Conservation (phyloP, 2,888 invertebrate species). For the Caenorhabditis zanzibari region DNA sequence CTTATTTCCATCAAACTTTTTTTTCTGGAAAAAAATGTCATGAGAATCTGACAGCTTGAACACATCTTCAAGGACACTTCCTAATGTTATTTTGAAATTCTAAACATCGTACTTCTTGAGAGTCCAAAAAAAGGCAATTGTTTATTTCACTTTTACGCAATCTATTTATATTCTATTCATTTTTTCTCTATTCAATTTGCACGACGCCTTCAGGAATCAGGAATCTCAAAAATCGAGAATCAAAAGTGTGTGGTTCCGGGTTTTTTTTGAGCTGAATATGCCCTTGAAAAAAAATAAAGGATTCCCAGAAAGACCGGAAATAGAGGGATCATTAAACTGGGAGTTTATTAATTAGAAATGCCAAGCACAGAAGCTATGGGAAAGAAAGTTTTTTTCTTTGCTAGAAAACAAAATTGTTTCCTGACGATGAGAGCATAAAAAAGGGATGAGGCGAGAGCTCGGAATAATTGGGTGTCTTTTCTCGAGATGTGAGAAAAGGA, state of each 20-base stretch:
- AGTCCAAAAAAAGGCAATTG: slow-evolving; percentile 14
- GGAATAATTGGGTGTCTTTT: slow-evolving; percentile 55
- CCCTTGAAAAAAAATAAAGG: not conserved
- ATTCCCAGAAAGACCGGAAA: not conserved
- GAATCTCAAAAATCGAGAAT: slow-evolving; percentile 6
- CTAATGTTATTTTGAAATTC: not conserved
- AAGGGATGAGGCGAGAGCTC: not conserved
- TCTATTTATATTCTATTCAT: slow-evolving; percentile 33
- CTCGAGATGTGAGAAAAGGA: slow-evolving; percentile 15
- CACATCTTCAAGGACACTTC: not conserved
- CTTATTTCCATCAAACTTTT: slow-evolving; percentile 24
- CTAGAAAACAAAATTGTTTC: slow-evolving; percentile 43
- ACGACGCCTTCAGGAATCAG: not conserved
- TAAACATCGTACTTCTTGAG: not conserved
- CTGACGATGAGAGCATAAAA: slow-evolving; percentile 31
- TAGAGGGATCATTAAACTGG: slow-evolving; percentile 12
- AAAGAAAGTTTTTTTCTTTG: slow-evolving; percentile 17
- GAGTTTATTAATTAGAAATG: slow-evolving; percentile 54
- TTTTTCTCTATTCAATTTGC: not conserved
- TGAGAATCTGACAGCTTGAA: not conserved
- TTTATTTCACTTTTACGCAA: slow-evolving; percentile 14
- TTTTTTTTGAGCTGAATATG: not conserved
- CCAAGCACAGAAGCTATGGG: slow-evolving; percentile 47
- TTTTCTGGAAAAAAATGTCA: not conserved
- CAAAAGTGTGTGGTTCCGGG: not conserved